These are phyloP conservation scores for Notolabrus celidotus DNA, from an alignment of 2,797 vertebrate genomes.

Conservation along the genomic window DNA sequence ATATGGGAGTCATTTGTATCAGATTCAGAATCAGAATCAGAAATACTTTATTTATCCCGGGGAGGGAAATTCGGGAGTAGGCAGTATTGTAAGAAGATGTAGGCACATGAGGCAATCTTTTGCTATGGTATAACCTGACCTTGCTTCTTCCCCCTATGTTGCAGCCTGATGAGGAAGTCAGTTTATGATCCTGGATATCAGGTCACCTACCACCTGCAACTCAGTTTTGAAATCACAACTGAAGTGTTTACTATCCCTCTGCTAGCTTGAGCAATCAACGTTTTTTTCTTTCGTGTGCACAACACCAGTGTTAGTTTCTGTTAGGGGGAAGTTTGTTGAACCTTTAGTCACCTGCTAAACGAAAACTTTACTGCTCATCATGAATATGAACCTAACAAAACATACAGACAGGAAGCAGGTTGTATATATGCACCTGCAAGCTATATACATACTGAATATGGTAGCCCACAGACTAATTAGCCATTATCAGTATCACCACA, in stretches of 20 bases:
- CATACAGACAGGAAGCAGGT: slow-evolving; percentile 17
- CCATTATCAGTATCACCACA: slow-evolving; percentile 21
- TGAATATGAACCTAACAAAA: slow-evolving; percentile 38
- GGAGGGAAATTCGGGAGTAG: too few relatives aligned
- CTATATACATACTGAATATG: background rate
- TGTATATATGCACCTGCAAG: background rate
- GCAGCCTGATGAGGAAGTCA: slow-evolving; percentile 58
- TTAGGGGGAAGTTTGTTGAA: slow-evolving; percentile 39
- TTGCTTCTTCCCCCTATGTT: slow-evolving; percentile 32
- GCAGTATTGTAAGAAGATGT: slow-evolving; percentile 1
- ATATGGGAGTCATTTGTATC: background rate
- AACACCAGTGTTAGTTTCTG: slow-evolving; percentile 24
- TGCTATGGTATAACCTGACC: slow-evolving; percentile 19
- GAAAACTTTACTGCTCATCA: slow-evolving; percentile 33
- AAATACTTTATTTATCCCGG: too few relatives aligned
- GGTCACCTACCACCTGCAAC: slow-evolving; percentile 65
- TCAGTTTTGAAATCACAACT: slow-evolving; percentile 53
- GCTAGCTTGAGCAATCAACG: slow-evolving; percentile 49
- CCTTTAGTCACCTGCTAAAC: slow-evolving; percentile 43
- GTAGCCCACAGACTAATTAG: slow-evolving; percentile 20
- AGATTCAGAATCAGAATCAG: too few relatives aligned
- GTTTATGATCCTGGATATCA: slow-evolving; percentile 54
- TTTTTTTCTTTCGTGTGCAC: slow-evolving; percentile 2
- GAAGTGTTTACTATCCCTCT: slow-evolving; percentile 57
- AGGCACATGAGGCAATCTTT: slow-evolving; percentile 6